Evolutionary conservation across 2,113 vertebrate genomes (phyloP), one percentile per base, ranked within the genome.

Genomic region (Nerophis lumbriciformis): DNA sequence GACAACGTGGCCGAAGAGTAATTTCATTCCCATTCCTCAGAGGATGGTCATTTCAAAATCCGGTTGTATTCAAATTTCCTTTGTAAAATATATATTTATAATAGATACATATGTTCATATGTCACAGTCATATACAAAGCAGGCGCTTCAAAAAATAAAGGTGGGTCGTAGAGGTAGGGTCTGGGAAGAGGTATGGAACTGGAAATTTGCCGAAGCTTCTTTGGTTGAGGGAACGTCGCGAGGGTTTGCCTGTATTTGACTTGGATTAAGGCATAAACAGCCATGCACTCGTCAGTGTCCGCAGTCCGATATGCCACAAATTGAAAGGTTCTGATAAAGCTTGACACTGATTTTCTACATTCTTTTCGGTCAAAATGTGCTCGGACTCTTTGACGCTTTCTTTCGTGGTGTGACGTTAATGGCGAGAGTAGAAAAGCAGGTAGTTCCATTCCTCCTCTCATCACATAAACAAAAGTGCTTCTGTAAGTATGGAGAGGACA

Each of bases 61-160:
- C 62, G 73, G 76, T 76, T 83, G 83, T 81, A 82, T 74, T 76
- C 58, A 69, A 80, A 79, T 85, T 88, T 85, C 66, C 78, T 84
- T 28, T 76, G 76, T 63, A 91, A 90, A 91, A 92, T 89, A 92
- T 87, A 90, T 82, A 87, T 87, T 88, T 82, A 83, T 82, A 88
- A 85, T 86, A 88, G 78, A 85, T 89, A 90, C 84, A 86, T 88
- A 85, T 87, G 78, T 86, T 83, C 69, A 86, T 90, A 88, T 87
- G 78, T 88, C 82, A 90, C 88, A 90, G 73, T 87, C 73, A 86
- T 88, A 73, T 90, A 90, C 84, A 92, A 90, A 90, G 65, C 81
- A 90, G 89, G 89, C 90, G 88, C 88, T 87, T 87, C 4, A 73
- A 75, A 88, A 85, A 87, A 84, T 77, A 79, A 85, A 84, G 77